Base-by-base conservation (phyloP, 2,888 invertebrate genomes). In the Protodeltote pygarga region DNA sequence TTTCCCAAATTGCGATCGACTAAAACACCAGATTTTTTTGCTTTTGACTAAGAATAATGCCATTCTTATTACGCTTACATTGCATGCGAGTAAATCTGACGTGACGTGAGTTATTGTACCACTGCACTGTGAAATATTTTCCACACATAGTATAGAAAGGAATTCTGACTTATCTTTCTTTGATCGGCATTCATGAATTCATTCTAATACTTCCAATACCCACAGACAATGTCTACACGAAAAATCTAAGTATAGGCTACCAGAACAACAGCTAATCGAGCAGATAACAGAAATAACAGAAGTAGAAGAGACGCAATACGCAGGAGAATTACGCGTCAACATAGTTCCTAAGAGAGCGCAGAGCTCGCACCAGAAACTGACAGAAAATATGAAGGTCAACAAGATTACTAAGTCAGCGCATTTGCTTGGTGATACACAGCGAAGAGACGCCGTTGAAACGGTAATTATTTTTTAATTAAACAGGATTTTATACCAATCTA, bases 341-440 rank as follows among this genome's bases (percentile, higher is more conserved):
- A 79, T 88, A 3, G 46, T 71, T 3, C 75, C 89, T 5, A 91
- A 89, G 77, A 85, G 81, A 47, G 86, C 89, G 3, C 86, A 85
- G 48, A 91, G 91, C 68, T 66, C 89, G 2, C 89, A 89, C 62
- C 44, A 42, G 4, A 41, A 41, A 49, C 37, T 86, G 9, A 27
- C 44, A 0, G 80, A 83, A 1, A 75, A 62, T 34, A 62, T 64
- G 16, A 81, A 77, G 33, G 66, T 73, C 42, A 85, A 83, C 38
- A 90, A 91, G 71, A 79, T 55, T 3, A 91, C 91, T 0, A 85
- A 89, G 49, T 91, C 90, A 0, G 90, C 90, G 3, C 91, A 91
- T 58, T 44, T 89, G 57, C 66, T 90, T 8, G 82, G 88, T 5
- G 78, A 83, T 25, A 54, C 54, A 13, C 79, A 77, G 53, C 60